Conservation (phyloP, 37 sponge, comb jelly and placozoan genomes). For the Amphimedon queenslandica region DNA sequence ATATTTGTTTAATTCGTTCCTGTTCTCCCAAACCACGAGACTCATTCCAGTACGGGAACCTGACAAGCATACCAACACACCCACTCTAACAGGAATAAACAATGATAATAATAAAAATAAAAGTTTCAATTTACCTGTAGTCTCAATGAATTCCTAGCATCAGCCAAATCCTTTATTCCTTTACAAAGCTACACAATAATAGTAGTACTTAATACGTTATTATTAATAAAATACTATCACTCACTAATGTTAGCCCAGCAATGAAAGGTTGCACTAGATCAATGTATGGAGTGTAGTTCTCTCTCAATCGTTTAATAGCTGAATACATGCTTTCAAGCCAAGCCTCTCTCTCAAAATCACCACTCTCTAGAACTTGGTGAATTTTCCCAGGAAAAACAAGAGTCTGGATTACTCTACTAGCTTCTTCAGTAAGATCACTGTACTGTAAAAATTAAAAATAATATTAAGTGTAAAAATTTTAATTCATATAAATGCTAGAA, state of each 20-base stretch:
- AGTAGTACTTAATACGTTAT: background rate
- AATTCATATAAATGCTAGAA: background rate
- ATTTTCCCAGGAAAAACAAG: constrained; percentile 9
- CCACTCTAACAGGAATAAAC: too few species aligned
- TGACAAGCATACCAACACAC: background rate
- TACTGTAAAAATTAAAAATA: constrained; percentile 23
- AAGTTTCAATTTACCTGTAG: too few species aligned
- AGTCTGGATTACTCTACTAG: constrained; percentile 1
- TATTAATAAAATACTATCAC: background rate
- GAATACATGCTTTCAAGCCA: background rate
- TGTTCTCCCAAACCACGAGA: background rate
- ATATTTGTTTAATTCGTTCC: background rate
- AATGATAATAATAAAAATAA: too few species aligned
- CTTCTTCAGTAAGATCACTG: background rate
- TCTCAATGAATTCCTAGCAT: too few species aligned
- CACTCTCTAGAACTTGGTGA: background rate
- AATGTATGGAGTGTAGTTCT: constrained; percentile 1
- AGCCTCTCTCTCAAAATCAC: background rate
- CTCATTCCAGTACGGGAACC: constrained; percentile 1
- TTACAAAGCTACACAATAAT: background rate
- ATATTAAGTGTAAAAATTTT: too few species aligned
- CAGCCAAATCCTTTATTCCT: too few species aligned
- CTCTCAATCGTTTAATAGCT: constrained; percentile 21
- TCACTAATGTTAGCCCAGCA: constrained; percentile 12
- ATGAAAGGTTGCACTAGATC: constrained; percentile 37